A percentile compares a stretch with the other conserved stretches of the same genome.
phyloP scores from a whole-genome alignment of 2,113 vertebrate species.

The Salvator merianae region DNA sequence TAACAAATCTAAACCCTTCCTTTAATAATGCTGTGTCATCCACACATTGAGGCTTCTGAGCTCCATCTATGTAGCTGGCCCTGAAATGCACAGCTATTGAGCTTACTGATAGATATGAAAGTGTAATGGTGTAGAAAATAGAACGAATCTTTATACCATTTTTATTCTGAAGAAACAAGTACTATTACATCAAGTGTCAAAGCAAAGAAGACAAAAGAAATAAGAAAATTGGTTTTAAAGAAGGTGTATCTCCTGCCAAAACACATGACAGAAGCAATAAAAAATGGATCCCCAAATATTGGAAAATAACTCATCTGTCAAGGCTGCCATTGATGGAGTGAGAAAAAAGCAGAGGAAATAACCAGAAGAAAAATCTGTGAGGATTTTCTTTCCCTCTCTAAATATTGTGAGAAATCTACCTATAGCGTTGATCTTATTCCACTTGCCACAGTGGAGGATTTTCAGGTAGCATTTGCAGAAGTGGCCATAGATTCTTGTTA shows the following conservation, averaged over 20 bases:
- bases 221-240: neutral
- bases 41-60: too few species aligned
- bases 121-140: neutral
- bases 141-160: neutral
- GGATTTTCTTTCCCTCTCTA: slow-evolving; percentile 34
- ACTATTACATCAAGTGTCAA: neutral
- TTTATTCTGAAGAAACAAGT: neutral
- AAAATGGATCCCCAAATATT: slow-evolving; percentile 38
- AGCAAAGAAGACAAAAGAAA: fast-evolving
- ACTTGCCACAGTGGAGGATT: slow-evolving; percentile 37
- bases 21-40: too few species aligned
- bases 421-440: slow-evolving; percentile 19
- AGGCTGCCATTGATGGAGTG: slow-evolving; percentile 34
- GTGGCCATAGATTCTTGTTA: slow-evolving; percentile 5
- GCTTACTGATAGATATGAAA: neutral
- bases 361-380: slow-evolving; percentile 40
- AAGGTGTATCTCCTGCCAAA: neutral
- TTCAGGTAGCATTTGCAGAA: too few species aligned
- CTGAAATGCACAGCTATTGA: too few species aligned
- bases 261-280: slow-evolving; percentile 27
- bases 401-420: slow-evolving; percentile 40
- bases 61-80: too few species aligned
- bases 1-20: too few species aligned
- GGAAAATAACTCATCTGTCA: slow-evolving; percentile 49
- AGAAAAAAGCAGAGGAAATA: slow-evolving; percentile 40